phyloP scores from a whole-genome alignment of 2,113 vertebrate genomes.

The Poeciliopsis occidentalis region DNA sequence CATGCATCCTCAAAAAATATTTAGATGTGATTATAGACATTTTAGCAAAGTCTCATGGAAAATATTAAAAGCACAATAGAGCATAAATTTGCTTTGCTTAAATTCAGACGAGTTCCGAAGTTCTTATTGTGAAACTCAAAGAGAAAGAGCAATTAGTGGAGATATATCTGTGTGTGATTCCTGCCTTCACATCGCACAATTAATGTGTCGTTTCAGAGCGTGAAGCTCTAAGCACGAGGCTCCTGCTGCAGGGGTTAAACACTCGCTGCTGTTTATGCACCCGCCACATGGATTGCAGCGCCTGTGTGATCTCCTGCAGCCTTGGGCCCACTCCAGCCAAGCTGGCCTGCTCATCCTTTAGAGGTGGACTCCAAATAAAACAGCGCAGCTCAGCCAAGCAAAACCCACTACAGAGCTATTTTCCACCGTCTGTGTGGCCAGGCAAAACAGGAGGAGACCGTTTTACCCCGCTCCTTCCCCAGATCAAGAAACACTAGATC shows the following conservation, averaged over 20 bases:
- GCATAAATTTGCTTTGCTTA: too few species aligned
- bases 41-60: too few species aligned
- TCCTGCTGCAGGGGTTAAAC: conserved; percentile 63
- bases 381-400: conserved; percentile 77
- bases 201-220: conserved; percentile 8
- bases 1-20: too few species aligned
- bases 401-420: conserved; percentile 81
- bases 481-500: conserved; percentile 62
- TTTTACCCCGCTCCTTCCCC: conserved; percentile 68
- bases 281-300: conserved; percentile 73
- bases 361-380: conserved; percentile 84
- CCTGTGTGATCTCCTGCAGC: conserved; percentile 69
- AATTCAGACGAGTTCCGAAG: too few species aligned
- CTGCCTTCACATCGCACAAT: conserved; percentile 8
- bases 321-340: conserved; percentile 62
- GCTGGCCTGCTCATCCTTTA: conserved; percentile 81
- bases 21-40: too few species aligned
- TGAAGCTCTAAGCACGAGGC: conserved; percentile 16
- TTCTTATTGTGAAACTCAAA: too few species aligned
- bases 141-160: too few species aligned
- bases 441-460: conserved; percentile 81
- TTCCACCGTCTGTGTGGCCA: conserved; percentile 82
- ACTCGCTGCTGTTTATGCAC: conserved; percentile 66
- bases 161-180: neutral
- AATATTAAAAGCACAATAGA: too few species aligned